Evolutionary conservation across 2,888 invertebrate genomes (phyloP), one percentile per base, ranked within the genome.

Genomic region (Bellardia pandia): DNA sequence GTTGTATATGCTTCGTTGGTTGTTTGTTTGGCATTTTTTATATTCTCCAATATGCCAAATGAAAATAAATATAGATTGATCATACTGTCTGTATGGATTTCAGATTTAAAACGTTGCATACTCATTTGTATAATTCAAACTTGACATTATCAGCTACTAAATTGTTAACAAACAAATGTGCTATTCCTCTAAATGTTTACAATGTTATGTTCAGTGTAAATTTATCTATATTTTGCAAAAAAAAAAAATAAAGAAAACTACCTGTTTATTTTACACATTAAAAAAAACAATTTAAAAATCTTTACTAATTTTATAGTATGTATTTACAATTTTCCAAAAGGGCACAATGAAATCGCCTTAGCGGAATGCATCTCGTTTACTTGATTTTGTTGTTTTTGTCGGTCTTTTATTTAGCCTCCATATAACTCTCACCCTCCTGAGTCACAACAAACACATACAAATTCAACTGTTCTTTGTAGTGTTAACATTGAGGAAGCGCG

Each of bases 401-500:
- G 62, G 71, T 64, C 79, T 53, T 51, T 64, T 71, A 51, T 79
- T 48, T 51, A 13, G 16, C 40, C 58, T 45, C 42, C 13, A 45
- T 48, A 69, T 58, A 37, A 69, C 60, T 48, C 37, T 58, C 66
- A 23, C 23, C 23, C 23, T 23, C 23, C 23, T 1, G 6, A 40
- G 40, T 40, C 40, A 45, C 45, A 45, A 71, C 37, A 16, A 33
- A 33, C 42, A 53, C 64, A 40, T 53, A 76, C 11, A 69, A 60
- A n/a, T 56, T 14, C 6, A 60, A 69, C 56, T 71, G 62, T 62
- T 69, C 51, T 69, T 30, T 68, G 58, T 60, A 56, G 56, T 80
- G 45, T 74, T 72, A 66, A 72, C 72, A 80, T 74, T 80, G 42
- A 62, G 42, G 23, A 62, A 71, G n/a, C 51, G 62, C 51, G 68